A percentile compares a stretch with the other conserved stretches of the same genome.
Evolutionary conservation across 2,113 vertebrate species (phyloP).

Genomic region (Lucifuga dentata): DNA sequence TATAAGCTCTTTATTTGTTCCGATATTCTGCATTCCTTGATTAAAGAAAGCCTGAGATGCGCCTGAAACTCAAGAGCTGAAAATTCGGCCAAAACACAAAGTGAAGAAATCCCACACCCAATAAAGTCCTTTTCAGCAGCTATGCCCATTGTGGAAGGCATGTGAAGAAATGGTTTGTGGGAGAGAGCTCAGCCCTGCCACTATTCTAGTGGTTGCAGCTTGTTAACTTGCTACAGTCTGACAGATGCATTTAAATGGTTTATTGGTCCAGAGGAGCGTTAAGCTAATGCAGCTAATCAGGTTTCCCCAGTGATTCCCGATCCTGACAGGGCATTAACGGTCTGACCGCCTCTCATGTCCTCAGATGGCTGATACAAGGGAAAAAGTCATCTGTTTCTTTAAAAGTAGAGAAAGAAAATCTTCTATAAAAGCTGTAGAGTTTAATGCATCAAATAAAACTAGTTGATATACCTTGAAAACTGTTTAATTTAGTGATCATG

Average conservation of each 20-base stretch:
- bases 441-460: too few species aligned
- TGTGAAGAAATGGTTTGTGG: not conserved
- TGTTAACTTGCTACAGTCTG: slow-evolving; percentile 55
- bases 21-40: too few species aligned
- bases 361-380: not conserved
- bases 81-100: not conserved
- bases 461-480: too few species aligned
- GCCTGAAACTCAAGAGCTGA: too few species aligned
- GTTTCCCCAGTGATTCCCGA: slow-evolving; percentile 42
- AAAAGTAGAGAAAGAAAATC: not conserved
- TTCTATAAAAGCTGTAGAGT: too few species aligned
- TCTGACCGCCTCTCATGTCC: slow-evolving; percentile 18
- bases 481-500: too few species aligned
- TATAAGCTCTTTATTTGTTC: too few species aligned
- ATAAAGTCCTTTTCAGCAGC: not conserved
- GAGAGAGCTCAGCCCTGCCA: slow-evolving; percentile 22
- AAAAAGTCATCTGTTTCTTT: not conserved
- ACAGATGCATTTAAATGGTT: slow-evolving; percentile 71
- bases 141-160: not conserved
- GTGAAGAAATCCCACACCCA: not conserved
- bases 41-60: too few species aligned
- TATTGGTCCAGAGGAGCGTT: slow-evolving; percentile 50
- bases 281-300: slow-evolving; percentile 58
- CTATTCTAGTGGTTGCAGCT: slow-evolving; percentile 26
- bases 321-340: slow-evolving; percentile 29